Conservation (phyloP, 2,888 invertebrate genomes). For the Tanypteryx hageni region DNA sequence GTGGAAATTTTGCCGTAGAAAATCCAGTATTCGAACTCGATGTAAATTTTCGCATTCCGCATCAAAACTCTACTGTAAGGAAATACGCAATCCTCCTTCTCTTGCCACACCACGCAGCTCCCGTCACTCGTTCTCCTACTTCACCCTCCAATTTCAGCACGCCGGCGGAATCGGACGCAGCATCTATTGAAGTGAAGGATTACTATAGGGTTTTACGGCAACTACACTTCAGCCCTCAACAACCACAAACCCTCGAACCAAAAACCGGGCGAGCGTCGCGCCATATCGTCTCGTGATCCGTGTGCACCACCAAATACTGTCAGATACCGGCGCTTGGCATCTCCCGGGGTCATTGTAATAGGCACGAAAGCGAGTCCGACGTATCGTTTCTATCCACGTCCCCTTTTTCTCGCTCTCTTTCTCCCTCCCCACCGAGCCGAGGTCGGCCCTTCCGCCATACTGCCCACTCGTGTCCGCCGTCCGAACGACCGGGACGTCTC, state of each 20-base stretch:
- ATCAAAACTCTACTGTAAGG: background rate
- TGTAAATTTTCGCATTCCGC: background rate
- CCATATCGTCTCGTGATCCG: background rate
- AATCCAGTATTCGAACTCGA: background rate
- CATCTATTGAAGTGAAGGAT: constrained; percentile 31
- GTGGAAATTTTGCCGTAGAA: too few relatives aligned
- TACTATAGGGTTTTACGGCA: constrained; percentile 2
- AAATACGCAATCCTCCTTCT: background rate
- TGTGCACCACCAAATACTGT: background rate
- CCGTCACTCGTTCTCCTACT: background rate
- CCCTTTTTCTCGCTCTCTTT: background rate
- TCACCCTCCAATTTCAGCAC: background rate
- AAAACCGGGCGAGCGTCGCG: background rate
- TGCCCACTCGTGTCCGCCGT: background rate
- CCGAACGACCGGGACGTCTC: background rate
- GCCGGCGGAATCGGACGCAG: background rate
- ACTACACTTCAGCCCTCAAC: background rate
- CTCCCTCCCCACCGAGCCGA: background rate
- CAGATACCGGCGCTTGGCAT: background rate
- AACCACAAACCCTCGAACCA: constrained; percentile 16
- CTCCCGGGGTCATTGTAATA: background rate
- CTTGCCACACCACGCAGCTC: background rate
- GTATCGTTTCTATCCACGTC: background rate
- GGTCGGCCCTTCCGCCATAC: background rate
- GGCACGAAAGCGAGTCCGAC: background rate